A percentile compares a stretch with the other conserved stretches of the same genome.
Evolutionary conservation across 2,888 invertebrate genomes (phyloP).

Genomic region (Harpalus rufipes): DNA sequence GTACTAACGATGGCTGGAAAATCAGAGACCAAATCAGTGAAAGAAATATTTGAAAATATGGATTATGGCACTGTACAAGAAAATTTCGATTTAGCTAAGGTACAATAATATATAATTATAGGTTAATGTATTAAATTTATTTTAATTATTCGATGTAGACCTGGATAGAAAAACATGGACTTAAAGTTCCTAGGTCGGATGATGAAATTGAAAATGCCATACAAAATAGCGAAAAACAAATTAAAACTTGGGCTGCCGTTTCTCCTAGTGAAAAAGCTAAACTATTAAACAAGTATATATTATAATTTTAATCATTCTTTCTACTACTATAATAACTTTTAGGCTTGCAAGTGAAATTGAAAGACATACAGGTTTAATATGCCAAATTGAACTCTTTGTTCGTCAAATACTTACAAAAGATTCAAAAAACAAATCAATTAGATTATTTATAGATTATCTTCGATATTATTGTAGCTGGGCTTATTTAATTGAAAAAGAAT

Average conservation of each 20-base stretch:
- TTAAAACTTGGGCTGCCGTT: constrained; percentile 68
- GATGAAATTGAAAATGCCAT: constrained; percentile 72
- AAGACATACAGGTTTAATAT: constrained; percentile 77
- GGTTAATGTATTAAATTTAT: constrained; percentile 18
- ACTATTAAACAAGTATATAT: constrained; percentile 72
- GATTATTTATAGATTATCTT: constrained; percentile 77
- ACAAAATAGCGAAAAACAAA: constrained; percentile 67
- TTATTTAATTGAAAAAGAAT: constrained; percentile 74
- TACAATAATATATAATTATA: constrained; percentile 68
- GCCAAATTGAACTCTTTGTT: constrained; percentile 77
- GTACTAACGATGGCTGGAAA: constrained; percentile 38
- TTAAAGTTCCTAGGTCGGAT: constrained; percentile 22
- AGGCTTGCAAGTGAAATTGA: constrained; percentile 78
- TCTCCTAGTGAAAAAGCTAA: constrained; percentile 70
- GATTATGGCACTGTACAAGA: constrained; percentile 72
- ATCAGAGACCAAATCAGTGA: constrained; percentile 62
- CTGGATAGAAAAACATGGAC: constrained; percentile 71
- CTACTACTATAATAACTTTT: neutral
- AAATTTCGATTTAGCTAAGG: constrained; percentile 71
- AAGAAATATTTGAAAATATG: constrained; percentile 73
- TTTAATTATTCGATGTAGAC: constrained; percentile 71
- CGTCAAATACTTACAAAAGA: constrained; percentile 77
- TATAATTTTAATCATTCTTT: constrained; percentile 9
- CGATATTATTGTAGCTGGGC: constrained; percentile 79
- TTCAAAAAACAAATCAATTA: constrained; percentile 76